Conservation (phyloP, 2,888 invertebrate species). For the Drymonia ruficornis region DNA sequence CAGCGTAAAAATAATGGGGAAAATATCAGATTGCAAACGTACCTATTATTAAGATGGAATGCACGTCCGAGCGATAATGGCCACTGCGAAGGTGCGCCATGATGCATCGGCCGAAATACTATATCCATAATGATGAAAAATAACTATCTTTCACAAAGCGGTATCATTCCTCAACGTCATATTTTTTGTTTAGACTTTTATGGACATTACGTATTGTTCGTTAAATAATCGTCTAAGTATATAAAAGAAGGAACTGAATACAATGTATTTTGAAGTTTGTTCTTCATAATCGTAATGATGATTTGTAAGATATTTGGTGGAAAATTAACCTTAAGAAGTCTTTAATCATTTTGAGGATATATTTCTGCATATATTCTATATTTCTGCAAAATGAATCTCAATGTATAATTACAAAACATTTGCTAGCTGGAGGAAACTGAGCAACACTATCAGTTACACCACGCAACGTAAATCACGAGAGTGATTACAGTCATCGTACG, state of each 20-base stretch:
- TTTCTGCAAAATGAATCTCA: too few species aligned
- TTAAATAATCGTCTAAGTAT: background rate
- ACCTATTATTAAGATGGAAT: conserved; percentile 64
- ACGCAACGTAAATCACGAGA: conserved; percentile 29
- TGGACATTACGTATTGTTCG: background rate
- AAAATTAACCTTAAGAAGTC: too few species aligned
- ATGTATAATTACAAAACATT: background rate
- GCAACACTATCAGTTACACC: conserved; percentile 22
- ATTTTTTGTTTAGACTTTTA: background rate
- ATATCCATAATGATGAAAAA: conserved; percentile 39
- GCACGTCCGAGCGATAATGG: conserved; percentile 58
- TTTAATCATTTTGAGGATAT: too few species aligned
- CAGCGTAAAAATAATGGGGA: conserved; percentile 58
- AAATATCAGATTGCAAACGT: conserved; percentile 57
- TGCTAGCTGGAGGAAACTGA: conserved; percentile 10
- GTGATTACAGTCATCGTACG: conserved; percentile 31
- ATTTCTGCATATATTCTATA: too few species aligned
- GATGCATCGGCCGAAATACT: conserved; percentile 40
- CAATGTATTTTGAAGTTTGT: background rate
- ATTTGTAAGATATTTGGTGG: too few species aligned
- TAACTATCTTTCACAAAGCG: conserved; percentile 23
- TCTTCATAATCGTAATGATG: too few species aligned
- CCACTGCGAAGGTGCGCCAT: conserved; percentile 46
- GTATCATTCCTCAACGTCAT: conserved; percentile 21
- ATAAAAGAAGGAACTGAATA: background rate